Conservation (phyloP, 2,888 invertebrate genomes). For the Ormyrus thymus region DNA sequence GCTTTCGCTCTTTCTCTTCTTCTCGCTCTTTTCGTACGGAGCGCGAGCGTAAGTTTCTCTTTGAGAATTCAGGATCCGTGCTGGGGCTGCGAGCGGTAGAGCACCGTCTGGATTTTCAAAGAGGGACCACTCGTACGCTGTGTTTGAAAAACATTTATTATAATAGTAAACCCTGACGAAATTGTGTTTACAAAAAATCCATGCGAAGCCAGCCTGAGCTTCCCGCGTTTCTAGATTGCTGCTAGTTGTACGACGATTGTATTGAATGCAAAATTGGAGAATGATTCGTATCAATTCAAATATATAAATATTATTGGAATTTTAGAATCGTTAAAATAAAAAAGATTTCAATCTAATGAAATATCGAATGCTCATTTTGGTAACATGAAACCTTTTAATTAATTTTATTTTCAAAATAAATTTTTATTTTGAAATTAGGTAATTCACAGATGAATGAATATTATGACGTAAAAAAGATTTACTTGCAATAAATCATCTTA, state of each 20-base stretch:
- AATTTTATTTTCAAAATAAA: constrained; percentile 10
- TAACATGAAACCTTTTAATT: too few species aligned
- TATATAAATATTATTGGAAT: too few species aligned
- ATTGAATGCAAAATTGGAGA: too few species aligned
- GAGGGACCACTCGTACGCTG: background rate
- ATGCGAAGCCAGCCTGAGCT: background rate
- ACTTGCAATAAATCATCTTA: background rate
- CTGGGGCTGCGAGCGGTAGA: background rate
- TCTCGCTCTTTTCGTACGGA: background rate
- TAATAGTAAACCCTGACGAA: constrained; percentile 15
- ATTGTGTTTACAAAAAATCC: background rate
- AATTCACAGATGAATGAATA: background rate
- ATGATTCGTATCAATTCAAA: too few species aligned
- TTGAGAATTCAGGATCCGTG: constrained; percentile 48
- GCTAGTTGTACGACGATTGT: too few species aligned
- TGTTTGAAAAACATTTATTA: constrained; percentile 46
- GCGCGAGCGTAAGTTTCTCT: constrained; percentile 38
- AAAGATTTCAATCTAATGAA: too few species aligned
- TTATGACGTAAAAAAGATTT: constrained; percentile 1
- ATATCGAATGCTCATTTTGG: too few species aligned
- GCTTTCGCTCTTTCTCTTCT: background rate
- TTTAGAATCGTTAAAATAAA: too few species aligned
- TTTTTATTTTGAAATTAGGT: constrained; percentile 6
- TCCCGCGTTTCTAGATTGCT: too few species aligned
- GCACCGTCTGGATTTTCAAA: constrained; percentile 44